These are phyloP conservation scores for Panzeria rudis DNA, from an alignment of 2,888 invertebrate genomes.

Conservation along the genomic window DNA sequence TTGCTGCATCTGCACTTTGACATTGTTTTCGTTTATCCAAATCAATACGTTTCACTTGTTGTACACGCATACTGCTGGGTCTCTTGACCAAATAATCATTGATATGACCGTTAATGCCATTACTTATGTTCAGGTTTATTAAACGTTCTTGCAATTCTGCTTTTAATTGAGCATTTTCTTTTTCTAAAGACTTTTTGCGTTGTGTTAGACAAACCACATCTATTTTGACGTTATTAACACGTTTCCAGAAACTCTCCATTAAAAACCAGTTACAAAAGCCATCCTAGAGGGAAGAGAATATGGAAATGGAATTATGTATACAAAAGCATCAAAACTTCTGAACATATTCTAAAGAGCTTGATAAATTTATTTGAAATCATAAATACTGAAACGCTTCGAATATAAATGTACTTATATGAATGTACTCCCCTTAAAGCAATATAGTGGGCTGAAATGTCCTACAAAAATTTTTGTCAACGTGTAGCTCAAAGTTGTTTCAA, in stretches of 20 bases:
- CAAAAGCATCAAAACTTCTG: too few species aligned
- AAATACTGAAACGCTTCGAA: too few species aligned
- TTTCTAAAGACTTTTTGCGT: constrained; percentile 82
- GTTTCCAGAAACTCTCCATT: constrained; percentile 89
- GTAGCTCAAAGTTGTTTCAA: too few species aligned
- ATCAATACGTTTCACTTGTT: constrained; percentile 79
- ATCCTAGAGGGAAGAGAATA: constrained; percentile 78
- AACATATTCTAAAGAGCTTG: too few species aligned
- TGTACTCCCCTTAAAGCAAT: too few species aligned
- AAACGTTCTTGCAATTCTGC: constrained; percentile 87
- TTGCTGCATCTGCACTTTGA: constrained; percentile 74
- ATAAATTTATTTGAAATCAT: too few species aligned
- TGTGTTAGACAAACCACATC: constrained; percentile 85
- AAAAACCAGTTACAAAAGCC: constrained; percentile 85
- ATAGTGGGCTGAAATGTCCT: too few species aligned
- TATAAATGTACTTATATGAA: too few species aligned
- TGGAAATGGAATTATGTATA: not conserved
- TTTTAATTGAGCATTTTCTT: constrained; percentile 88
- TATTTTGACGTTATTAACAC: constrained; percentile 85
- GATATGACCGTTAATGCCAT: constrained; percentile 80
- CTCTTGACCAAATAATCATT: constrained; percentile 80
- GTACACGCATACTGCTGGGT: constrained; percentile 83
- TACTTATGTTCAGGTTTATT: constrained; percentile 85
- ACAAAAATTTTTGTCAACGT: too few species aligned
- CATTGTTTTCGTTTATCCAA: constrained; percentile 76